Evolutionary conservation across 2,888 invertebrate species (phyloP).

Genomic region (Ormyrus thymus): DNA sequence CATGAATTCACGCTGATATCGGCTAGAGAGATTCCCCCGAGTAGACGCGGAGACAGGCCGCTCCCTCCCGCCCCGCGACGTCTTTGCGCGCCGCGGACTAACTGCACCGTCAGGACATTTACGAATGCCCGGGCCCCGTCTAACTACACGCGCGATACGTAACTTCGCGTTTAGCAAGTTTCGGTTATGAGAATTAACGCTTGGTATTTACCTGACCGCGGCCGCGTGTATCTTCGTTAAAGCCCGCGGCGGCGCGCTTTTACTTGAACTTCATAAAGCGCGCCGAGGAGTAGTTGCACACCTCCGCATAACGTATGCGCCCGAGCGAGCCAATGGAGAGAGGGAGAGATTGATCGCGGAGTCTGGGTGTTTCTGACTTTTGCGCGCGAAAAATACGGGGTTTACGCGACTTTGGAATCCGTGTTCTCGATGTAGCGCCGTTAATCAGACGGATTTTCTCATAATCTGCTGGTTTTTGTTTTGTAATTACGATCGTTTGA

Average conservation of each 20-base stretch:
- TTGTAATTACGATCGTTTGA: too few species aligned
- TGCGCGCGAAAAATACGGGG: too few species aligned
- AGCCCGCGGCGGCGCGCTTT: too few species aligned
- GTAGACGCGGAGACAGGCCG: too few species aligned
- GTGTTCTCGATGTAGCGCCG: background rate
- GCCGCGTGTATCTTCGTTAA: slow-evolving; percentile 46
- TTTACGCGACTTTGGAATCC: background rate
- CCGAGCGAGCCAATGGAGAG: background rate
- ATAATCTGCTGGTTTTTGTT: too few species aligned
- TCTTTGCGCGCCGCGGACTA: background rate
- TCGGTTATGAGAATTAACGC: slow-evolving; percentile 59
- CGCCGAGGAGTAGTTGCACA: background rate
- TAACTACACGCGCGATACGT: slow-evolving; percentile 15
- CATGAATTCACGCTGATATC: too few species aligned
- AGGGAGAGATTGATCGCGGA: slow-evolving; percentile 9
- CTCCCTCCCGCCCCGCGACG: background rate
- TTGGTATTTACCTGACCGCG: slow-evolving; percentile 47
- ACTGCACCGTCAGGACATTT: slow-evolving; percentile 6
- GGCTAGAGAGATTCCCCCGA: too few species aligned
- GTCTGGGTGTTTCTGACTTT: background rate
- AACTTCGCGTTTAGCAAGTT: slow-evolving; percentile 49
- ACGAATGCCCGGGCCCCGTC: slow-evolving; percentile 32
- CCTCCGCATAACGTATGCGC: background rate
- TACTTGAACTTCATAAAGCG: too few species aligned
- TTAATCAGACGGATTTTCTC: background rate